phyloP scores from a whole-genome alignment of 1,140 invertebrate genomes.

The Drosophila neocordata region DNA sequence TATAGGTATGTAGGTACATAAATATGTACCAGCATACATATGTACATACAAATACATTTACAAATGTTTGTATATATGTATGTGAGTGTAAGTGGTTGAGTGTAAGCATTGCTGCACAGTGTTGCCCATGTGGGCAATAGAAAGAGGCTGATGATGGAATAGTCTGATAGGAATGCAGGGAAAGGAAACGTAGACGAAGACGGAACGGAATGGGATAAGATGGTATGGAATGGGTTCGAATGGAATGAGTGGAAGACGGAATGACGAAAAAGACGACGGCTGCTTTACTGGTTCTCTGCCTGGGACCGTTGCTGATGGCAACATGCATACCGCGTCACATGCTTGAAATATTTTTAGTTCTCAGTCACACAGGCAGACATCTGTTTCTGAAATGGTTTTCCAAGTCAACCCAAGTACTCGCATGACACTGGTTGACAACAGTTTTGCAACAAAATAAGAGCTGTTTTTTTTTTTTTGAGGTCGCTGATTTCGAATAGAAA shows the following conservation, averaged over 20 bases:
- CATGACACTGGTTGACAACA: slow-evolving; percentile 11
- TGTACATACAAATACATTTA: not conserved
- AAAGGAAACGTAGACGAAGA: not conserved
- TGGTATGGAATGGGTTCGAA: not conserved
- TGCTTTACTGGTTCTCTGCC: slow-evolving; percentile 2
- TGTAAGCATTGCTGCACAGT: slow-evolving; percentile 5
- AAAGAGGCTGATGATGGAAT: slow-evolving; percentile 3
- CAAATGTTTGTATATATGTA: not conserved
- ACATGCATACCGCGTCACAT: slow-evolving; percentile 56
- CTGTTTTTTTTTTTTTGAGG: not conserved
- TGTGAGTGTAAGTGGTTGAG: not conserved
- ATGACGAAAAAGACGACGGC: not conserved
- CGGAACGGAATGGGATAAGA: not conserved
- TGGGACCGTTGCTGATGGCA: slow-evolving; percentile 10
- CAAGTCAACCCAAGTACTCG: slow-evolving; percentile 7
- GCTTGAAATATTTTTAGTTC: slow-evolving; percentile 63
- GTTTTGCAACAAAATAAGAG: slow-evolving; percentile 2
- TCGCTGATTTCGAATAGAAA: not conserved
- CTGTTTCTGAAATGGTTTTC: slow-evolving; percentile 47
- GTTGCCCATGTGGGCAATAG: slow-evolving; percentile 1
- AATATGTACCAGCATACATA: no score
- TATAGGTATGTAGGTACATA: slow-evolving; percentile 1
- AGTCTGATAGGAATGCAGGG: not conserved
- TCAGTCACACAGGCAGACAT: slow-evolving; percentile 59
- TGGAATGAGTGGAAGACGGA: not conserved